Conservation (phyloP, 2,888 invertebrate species). For the Eupsilia transversa region DNA sequence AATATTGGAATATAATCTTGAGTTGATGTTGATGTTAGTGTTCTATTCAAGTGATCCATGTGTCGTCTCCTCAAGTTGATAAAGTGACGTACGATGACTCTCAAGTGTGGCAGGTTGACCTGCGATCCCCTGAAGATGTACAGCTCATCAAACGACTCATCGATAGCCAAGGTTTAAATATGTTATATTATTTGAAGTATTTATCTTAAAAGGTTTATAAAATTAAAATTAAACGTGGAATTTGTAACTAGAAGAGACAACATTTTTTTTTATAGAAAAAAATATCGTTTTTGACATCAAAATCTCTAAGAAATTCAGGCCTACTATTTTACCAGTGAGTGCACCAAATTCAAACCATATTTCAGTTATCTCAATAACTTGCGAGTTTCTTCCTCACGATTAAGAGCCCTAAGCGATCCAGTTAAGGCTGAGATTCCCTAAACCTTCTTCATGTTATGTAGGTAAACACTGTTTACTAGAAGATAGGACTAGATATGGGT, state of each 20-base stretch:
- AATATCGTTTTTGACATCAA: background rate
- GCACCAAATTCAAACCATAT: background rate
- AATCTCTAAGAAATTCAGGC: background rate
- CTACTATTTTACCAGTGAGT: background rate
- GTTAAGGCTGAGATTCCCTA: background rate
- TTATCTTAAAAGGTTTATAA: background rate
- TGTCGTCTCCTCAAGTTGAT: conserved; percentile 41
- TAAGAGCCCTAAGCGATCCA: background rate
- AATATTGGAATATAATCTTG: conserved; percentile 11
- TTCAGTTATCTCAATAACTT: background rate
- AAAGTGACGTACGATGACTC: conserved; percentile 67
- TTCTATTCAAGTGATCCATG: conserved; percentile 43
- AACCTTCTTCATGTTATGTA: background rate
- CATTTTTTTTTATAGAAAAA: background rate
- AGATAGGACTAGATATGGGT: background rate
- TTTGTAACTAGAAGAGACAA: background rate
- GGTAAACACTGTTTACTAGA: background rate
- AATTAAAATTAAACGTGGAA: background rate
- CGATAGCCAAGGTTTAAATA: conserved; percentile 3
- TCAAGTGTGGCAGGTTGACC: conserved; percentile 72
- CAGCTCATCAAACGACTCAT: conserved; percentile 66
- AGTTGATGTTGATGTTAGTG: conserved; percentile 20
- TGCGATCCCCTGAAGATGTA: conserved; percentile 63
- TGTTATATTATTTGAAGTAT: background rate
- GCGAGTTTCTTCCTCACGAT: background rate